These are phyloP conservation scores for Sphaeridia pumilis DNA, from an alignment of 2,888 invertebrate species.

Conservation along the genomic window DNA sequence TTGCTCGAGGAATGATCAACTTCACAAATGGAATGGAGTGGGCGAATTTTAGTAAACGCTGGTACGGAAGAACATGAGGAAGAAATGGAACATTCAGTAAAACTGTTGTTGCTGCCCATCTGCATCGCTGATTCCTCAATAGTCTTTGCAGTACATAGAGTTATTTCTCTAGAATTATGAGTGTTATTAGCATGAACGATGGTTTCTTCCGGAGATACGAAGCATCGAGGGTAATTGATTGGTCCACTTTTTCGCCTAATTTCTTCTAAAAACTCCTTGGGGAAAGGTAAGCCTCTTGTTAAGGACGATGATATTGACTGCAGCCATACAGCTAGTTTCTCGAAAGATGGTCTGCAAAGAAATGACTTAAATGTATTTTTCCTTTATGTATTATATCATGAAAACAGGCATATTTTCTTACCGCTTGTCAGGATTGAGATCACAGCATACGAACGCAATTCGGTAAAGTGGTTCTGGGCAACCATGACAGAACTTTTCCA, in stretches of 20 bases:
- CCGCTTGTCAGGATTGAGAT: conserved; percentile 80
- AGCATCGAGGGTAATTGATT: conserved; percentile 40
- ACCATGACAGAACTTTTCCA: conserved; percentile 67
- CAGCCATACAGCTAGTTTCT: conserved; percentile 78
- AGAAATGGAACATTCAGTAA: conserved; percentile 32
- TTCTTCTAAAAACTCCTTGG: conserved; percentile 58
- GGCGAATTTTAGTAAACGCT: conserved; percentile 34
- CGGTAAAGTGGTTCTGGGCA: conserved; percentile 81
- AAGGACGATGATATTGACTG: conserved; percentile 64
- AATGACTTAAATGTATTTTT: background rate
- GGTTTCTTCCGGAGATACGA: conserved; percentile 50
- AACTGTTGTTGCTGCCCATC: conserved; percentile 26
- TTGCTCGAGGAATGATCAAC: conserved; percentile 35
- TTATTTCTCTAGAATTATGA: conserved; percentile 17
- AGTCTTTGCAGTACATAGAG: conserved; percentile 23
- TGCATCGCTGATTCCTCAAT: conserved; percentile 26
- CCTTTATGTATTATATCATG: background rate
- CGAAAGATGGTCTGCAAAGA: conserved; percentile 64
- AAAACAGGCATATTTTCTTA: conserved; percentile 37
- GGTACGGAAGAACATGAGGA: conserved; percentile 35
- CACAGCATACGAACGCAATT: conserved; percentile 80
- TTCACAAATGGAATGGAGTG: conserved; percentile 35
- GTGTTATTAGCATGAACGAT: conserved; percentile 46
- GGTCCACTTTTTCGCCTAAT: conserved; percentile 53
- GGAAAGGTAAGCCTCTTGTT: conserved; percentile 51